These are phyloP conservation scores for Trichomycterus rosablanca DNA, from an alignment of 2,113 vertebrate genomes.

Conservation along the genomic window DNA sequence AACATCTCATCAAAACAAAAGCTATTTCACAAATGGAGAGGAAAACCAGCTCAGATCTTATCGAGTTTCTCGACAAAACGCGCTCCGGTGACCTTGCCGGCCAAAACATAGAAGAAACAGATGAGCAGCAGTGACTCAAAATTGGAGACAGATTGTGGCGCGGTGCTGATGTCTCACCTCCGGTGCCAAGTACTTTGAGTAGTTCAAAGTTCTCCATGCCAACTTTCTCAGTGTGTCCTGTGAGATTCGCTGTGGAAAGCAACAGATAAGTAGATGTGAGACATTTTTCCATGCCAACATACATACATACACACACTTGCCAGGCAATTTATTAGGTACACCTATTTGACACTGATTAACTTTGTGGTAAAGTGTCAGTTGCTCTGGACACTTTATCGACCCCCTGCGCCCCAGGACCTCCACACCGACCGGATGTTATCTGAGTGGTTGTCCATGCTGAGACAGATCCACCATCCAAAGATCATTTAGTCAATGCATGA, in stretches of 20 bases:
- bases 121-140: neutral
- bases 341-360: too few species aligned
- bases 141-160: neutral
- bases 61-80: constrained; percentile 3
- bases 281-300: neutral
- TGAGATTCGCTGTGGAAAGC: constrained; percentile 84
- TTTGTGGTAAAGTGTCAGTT: too few species aligned
- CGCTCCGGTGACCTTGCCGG: neutral
- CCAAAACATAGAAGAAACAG: constrained; percentile 18
- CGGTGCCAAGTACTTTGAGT: constrained; percentile 95
- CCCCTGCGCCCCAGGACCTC: too few species aligned
- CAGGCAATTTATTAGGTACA: too few species aligned
- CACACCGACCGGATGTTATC: too few species aligned
- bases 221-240: constrained; percentile 92
- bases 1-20: neutral
- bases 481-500: too few species aligned
- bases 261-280: constrained; percentile 5
- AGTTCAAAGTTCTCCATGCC: constrained; percentile 98
- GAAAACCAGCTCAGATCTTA: neutral
- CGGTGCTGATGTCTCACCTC: constrained; percentile 71
- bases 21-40: neutral
- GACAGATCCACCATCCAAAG: too few species aligned
- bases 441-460: too few species aligned
- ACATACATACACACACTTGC: constrained; percentile 1
- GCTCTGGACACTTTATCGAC: too few species aligned